A percentile compares a stretch with the other conserved stretches of the same genome.
Evolutionary conservation across 2,797 vertebrate species (phyloP).

Genomic region (Epinephelus awoara): DNA sequence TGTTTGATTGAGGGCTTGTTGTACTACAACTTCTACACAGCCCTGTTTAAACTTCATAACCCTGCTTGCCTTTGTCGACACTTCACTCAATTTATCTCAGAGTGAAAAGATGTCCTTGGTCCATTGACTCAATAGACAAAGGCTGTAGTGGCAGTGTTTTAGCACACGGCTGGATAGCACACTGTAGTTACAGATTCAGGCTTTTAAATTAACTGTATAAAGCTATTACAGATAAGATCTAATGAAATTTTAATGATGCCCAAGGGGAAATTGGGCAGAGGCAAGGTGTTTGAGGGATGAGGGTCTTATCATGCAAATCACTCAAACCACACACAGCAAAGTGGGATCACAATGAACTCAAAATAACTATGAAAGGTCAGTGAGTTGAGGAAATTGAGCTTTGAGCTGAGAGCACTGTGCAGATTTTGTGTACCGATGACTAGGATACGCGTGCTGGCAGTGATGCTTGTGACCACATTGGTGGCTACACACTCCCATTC

Average conservation of each 20-base stretch:
- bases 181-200: conserved; percentile 43
- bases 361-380: conserved; percentile 30
- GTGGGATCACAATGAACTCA: conserved; percentile 29
- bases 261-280: conserved; percentile 46
- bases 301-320: conserved; percentile 41
- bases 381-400: conserved; percentile 23
- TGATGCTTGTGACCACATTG: conserved; percentile 99
- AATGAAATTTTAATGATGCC: conserved; percentile 60
- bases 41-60: conserved; percentile 27
- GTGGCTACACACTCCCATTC: conserved; percentile 99
- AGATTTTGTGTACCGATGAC: conserved; percentile 92
- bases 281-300: conserved; percentile 48
- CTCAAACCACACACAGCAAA: conserved; percentile 36
- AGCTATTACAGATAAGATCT: conserved; percentile 62
- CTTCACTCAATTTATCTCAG: conserved; percentile 31
- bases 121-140: conserved; percentile 36
- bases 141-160: conserved; percentile 19
- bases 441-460: conserved; percentile 98
- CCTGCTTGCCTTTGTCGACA: conserved; percentile 31
- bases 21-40: no score
- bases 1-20: no score
- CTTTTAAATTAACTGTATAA: conserved; percentile 52
- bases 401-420: conserved; percentile 34
- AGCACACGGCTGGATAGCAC: conserved; percentile 9
- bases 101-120: conserved; percentile 43